Conservation (phyloP, 1,140 invertebrate species). For the Asobara japonica region DNA sequence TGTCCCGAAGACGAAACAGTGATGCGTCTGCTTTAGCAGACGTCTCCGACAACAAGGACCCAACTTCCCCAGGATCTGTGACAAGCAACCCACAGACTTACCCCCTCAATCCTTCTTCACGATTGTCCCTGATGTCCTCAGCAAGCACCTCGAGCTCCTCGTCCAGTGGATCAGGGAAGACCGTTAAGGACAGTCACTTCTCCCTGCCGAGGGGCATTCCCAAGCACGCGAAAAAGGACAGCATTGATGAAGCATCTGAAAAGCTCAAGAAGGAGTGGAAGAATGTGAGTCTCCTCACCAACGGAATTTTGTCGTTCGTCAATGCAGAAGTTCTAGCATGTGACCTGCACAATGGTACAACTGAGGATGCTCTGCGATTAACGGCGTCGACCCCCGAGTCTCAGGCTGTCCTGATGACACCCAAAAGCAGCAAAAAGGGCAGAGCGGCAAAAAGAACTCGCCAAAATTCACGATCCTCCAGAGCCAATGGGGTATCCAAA, state of each 20-base stretch:
- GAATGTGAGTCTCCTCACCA: slow-evolving; percentile 48
- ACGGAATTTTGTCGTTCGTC: slow-evolving; percentile 42
- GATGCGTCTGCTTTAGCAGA: slow-evolving; percentile 55
- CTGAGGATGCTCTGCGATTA: slow-evolving; percentile 40
- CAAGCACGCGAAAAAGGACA: slow-evolving; percentile 48
- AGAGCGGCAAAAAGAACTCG: slow-evolving; percentile 26
- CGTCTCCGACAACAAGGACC: slow-evolving; percentile 61
- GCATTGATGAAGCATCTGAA: slow-evolving; percentile 42
- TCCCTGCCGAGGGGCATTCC: slow-evolving; percentile 44
- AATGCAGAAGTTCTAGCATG: slow-evolving; percentile 44
- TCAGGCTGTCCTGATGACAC: slow-evolving; percentile 31
- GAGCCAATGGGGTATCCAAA: slow-evolving; percentile 38
- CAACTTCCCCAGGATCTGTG: slow-evolving; percentile 56
- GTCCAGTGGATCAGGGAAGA: slow-evolving; percentile 53
- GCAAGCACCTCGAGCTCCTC: slow-evolving; percentile 55
- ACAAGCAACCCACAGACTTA: slow-evolving; percentile 51
- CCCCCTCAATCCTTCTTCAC: slow-evolving; percentile 41
- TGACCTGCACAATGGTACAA: slow-evolving; percentile 37
- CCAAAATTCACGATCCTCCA: slow-evolving; percentile 35
- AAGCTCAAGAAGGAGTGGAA: slow-evolving; percentile 54
- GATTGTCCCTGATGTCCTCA: slow-evolving; percentile 53
- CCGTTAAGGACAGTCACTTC: slow-evolving; percentile 46
- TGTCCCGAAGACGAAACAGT: slow-evolving; percentile 39
- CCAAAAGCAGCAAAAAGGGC: slow-evolving; percentile 41
- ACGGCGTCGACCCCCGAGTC: slow-evolving; percentile 53